Conservation (phyloP, 2,113 vertebrate genomes). For the Diglossa brunneiventris region DNA sequence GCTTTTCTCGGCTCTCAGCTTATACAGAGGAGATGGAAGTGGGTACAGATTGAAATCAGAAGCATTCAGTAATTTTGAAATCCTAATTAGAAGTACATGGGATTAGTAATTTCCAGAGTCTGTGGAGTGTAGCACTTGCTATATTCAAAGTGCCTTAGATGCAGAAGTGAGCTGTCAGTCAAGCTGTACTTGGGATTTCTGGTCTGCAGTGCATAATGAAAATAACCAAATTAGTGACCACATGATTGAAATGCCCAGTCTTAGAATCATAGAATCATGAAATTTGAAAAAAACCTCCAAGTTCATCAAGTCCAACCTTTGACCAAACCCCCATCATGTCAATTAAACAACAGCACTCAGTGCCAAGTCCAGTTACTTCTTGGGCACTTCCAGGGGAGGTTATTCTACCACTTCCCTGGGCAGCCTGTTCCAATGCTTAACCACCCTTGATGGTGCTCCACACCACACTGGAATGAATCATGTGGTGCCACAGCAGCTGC, state of each 20-base stretch:
- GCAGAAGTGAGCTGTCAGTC: not conserved
- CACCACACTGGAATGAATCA: not conserved
- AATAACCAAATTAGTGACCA: not conserved
- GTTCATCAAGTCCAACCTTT: not conserved
- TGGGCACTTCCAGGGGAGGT: not conserved
- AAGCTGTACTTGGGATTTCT: not conserved
- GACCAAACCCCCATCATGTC: not conserved
- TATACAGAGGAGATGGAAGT: not conserved
- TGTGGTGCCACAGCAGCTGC: not conserved
- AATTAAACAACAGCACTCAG: not conserved
- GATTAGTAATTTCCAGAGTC: not conserved
- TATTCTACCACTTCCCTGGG: not conserved
- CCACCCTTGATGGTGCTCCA: not conserved
- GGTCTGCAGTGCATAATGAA: not conserved
- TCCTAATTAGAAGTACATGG: not conserved
- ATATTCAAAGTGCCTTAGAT: not conserved
- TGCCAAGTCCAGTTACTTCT: not conserved
- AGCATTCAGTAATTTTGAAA: not conserved
- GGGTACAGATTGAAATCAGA: not conserved
- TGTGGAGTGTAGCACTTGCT: not conserved
- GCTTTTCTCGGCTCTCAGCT: not conserved
- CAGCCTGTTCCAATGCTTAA: not conserved
- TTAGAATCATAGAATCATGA: not conserved
- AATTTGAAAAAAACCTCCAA: not conserved
- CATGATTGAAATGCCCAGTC: not conserved